A percentile compares a stretch with the other conserved stretches of the same genome.
phyloP scores from a whole-genome alignment of 2,797 vertebrate genomes.

The Scomberomorus guttatus region DNA sequence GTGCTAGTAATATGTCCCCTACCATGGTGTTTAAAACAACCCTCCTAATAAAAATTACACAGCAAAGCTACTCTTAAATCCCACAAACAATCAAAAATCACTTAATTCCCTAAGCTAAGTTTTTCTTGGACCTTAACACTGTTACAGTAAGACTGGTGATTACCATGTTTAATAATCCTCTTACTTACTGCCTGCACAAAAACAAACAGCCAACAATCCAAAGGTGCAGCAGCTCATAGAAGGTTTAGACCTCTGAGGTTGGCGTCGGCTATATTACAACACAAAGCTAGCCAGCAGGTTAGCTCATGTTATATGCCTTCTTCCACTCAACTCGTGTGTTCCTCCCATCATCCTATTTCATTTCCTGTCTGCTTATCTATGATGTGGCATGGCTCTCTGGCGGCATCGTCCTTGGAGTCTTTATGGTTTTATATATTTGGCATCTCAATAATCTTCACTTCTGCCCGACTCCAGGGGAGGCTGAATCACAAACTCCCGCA shows the following conservation, averaged over 20 bases:
- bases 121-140: constrained; percentile 65
- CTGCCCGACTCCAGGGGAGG: constrained; percentile 35
- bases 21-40: constrained; percentile 30
- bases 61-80: constrained; percentile 58
- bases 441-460: constrained; percentile 48
- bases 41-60: constrained; percentile 28
- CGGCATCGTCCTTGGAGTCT: constrained; percentile 34
- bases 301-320: constrained; percentile 28
- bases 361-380: constrained; percentile 69
- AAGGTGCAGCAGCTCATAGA: constrained; percentile 41
- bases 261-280: constrained; percentile 7
- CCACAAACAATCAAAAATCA: constrained; percentile 73
- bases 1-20: not conserved
- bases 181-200: constrained; percentile 60
- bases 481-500: constrained; percentile 49
- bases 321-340: constrained; percentile 26
- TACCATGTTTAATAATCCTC: constrained; percentile 74
- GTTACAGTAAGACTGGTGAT: constrained; percentile 61
- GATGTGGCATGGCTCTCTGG: constrained; percentile 36
- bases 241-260: constrained; percentile 39
- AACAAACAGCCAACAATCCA: constrained; percentile 53
- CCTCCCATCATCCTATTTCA: constrained; percentile 38
- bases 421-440: constrained; percentile 50
- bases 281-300: constrained; percentile 24
- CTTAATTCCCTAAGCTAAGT: constrained; percentile 61